Conservation (phyloP, 2,888 invertebrate species). For the Erpobdella octoculata region DNA sequence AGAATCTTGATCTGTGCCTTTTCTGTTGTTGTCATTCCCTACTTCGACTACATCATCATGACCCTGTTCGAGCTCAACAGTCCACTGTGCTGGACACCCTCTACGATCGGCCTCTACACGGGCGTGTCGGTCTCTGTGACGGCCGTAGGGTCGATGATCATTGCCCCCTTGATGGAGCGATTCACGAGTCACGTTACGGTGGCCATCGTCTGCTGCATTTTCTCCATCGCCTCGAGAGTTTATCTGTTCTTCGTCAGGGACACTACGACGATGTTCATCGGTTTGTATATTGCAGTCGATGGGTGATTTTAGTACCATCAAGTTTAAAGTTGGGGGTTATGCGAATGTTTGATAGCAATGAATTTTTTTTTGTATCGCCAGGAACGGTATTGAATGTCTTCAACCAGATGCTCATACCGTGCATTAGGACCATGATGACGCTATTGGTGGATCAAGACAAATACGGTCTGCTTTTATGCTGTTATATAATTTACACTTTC, state of each 20-base stretch:
- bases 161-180: neutral
- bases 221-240: neutral
- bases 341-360: neutral
- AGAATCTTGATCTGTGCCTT: slow-evolving; percentile 14
- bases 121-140: slow-evolving; percentile 4
- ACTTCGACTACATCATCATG: slow-evolving; percentile 18
- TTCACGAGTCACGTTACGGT: slow-evolving; percentile 14
- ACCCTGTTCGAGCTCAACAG: slow-evolving; percentile 22
- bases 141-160: slow-evolving; percentile 7
- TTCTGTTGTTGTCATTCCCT: neutral
- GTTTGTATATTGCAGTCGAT: neutral
- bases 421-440: slow-evolving; percentile 24
- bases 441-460: neutral
- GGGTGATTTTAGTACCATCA: neutral
- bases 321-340: neutral
- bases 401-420: slow-evolving; percentile 17
- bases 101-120: slow-evolving; percentile 24
- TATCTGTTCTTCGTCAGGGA: slow-evolving; percentile 23
- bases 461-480: slow-evolving; percentile 8
- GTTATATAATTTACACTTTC: slow-evolving; percentile 1
- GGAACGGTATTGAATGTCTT: slow-evolving; percentile 6
- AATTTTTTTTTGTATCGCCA: neutral
- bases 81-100: slow-evolving; percentile 24
- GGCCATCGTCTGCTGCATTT: slow-evolving; percentile 4
- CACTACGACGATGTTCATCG: slow-evolving; percentile 27